These are phyloP conservation scores for Hecatera dysodea DNA, from an alignment of 2,888 invertebrate genomes.

Conservation along the genomic window DNA sequence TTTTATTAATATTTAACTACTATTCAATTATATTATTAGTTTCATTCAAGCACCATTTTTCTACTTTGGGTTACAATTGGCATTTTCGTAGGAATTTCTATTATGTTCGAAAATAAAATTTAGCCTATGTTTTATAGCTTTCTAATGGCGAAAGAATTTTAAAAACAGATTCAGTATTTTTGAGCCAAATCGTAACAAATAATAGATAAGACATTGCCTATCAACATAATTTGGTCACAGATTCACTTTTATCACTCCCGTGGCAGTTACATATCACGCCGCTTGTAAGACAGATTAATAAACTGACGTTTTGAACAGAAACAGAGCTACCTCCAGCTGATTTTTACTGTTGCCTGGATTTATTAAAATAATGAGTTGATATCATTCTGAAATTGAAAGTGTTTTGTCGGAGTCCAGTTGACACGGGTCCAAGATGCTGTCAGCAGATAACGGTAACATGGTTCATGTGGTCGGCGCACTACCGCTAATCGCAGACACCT, in stretches of 20 bases:
- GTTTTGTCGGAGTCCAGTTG: constrained; percentile 82
- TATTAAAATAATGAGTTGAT: constrained; percentile 37
- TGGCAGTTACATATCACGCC: constrained; percentile 4
- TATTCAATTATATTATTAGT: too few relatives aligned
- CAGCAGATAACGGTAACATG: constrained; percentile 86
- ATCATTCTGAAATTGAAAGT: constrained; percentile 80
- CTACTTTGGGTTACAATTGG: too few relatives aligned
- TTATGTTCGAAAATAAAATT: too few relatives aligned
- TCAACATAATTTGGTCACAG: constrained; percentile 12
- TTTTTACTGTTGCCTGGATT: constrained; percentile 8
- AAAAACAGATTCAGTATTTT: too few relatives aligned
- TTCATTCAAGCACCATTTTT: too few relatives aligned
- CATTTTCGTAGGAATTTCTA: too few relatives aligned
- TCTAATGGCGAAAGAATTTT: too few relatives aligned
- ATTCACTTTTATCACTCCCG: not conserved
- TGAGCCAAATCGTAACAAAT: too few relatives aligned
- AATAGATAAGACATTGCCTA: constrained; percentile 13
- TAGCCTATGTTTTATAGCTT: too few relatives aligned
- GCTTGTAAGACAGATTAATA: not conserved
- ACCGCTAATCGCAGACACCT: constrained; percentile 78
- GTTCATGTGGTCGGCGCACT: constrained; percentile 77
- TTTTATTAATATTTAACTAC: too few relatives aligned
- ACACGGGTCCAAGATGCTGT: constrained; percentile 89
- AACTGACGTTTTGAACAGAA: not conserved
- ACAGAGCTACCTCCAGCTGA: too few relatives aligned